These are phyloP conservation scores for Neomonachus schauinslandi DNA, from an alignment of 2,113 vertebrate species.

Conservation along the genomic window DNA sequence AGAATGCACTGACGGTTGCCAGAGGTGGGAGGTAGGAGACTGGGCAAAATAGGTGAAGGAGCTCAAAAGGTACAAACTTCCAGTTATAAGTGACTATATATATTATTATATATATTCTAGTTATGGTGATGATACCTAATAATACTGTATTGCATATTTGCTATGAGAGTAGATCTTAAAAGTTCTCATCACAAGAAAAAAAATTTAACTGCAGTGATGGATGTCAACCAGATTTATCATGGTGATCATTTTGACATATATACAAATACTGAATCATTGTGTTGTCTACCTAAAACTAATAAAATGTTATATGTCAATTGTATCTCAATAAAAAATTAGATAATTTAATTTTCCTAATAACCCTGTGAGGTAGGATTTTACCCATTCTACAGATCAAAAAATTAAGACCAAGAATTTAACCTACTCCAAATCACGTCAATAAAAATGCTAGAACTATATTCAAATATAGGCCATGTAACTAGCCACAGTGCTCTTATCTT, in stretches of 20 bases:
- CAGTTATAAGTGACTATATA: background rate
- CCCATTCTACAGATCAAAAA: background rate
- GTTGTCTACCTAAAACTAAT: background rate
- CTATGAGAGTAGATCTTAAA: background rate
- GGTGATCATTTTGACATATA: background rate
- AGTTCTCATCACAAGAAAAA: background rate
- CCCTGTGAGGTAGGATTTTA: background rate
- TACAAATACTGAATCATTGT: background rate
- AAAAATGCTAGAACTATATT: background rate
- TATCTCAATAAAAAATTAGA: background rate
- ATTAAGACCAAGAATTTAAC: background rate
- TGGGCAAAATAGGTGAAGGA: background rate
- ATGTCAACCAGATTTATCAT: background rate
- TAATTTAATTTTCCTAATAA: background rate
- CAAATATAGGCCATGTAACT: background rate
- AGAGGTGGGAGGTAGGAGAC: background rate
- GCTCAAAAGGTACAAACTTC: background rate
- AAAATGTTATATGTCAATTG: background rate
- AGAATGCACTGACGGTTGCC: background rate
- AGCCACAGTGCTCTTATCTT: rapidly evolving
- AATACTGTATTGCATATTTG: background rate
- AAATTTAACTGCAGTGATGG: background rate
- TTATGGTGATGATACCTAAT: background rate
- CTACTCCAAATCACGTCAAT: background rate
- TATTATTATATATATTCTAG: background rate